Percentiles rank a stretch among this genome's conserved stretches.
Conservation (phyloP, 2,113 vertebrate species). For the Jaculus jaculus region DNA sequence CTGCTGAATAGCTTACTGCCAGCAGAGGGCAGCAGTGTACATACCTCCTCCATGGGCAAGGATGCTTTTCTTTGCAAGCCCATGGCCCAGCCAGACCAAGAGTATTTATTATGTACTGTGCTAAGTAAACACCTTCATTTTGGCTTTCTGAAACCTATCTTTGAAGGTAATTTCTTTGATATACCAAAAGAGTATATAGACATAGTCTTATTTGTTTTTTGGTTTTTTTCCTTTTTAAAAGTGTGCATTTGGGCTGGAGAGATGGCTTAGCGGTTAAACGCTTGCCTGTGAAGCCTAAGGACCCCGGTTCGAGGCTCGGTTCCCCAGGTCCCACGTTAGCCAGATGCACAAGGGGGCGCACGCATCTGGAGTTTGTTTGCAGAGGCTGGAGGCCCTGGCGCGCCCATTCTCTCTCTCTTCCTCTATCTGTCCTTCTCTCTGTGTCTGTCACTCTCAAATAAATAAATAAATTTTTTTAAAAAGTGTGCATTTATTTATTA, state of each 20-base stretch:
- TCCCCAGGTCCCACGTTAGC: no score
- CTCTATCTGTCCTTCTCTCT: no score
- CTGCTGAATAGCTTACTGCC: background rate
- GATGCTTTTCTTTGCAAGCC: background rate
- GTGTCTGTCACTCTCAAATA: no score
- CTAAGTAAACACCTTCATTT: background rate
- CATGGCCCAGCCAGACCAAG: background rate
- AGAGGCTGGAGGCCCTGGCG: no score
- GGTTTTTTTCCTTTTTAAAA: background rate
- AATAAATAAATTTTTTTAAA: no score
- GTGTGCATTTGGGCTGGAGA: no score
- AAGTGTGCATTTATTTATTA: slow-evolving; percentile 24
- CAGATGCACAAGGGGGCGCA: no score
- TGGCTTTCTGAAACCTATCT: slow-evolving; percentile 60
- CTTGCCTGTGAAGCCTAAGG: no score
- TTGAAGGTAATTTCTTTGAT: slow-evolving; percentile 62
- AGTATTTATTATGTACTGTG: background rate
- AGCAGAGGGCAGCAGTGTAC: slow-evolving; percentile 70
- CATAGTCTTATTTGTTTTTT: background rate
- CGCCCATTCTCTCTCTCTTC: no score
- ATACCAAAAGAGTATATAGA: slow-evolving; percentile 67
- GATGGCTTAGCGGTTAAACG: no score
- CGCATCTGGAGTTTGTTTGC: no score
- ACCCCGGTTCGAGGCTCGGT: no score
- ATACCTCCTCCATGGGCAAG: accelerated